Evolutionary conservation across 2,113 vertebrate genomes (phyloP).

Genomic region (Alethe diademata): DNA sequence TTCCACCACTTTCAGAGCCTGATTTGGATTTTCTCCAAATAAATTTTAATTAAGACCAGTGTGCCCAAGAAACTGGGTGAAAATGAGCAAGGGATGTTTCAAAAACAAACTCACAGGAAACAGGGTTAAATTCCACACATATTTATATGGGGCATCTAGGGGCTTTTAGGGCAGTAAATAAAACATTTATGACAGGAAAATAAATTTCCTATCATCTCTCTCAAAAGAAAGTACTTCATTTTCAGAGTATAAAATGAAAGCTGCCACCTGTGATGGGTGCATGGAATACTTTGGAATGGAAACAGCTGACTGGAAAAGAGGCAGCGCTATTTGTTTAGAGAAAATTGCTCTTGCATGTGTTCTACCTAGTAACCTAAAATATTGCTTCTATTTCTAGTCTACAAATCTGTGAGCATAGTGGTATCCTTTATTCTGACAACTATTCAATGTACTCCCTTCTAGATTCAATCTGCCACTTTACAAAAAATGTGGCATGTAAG

Average conservation of each 20-base stretch:
- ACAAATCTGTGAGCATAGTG: background rate
- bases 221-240: background rate
- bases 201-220: background rate
- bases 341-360: background rate
- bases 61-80: background rate
- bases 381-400: background rate
- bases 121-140: background rate
- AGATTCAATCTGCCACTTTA: background rate
- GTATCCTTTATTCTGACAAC: background rate
- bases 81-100: background rate
- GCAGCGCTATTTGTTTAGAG: background rate
- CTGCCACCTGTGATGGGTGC: background rate
- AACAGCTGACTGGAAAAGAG: background rate
- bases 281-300: background rate
- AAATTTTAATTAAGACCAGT: background rate
- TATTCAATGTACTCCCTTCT: background rate
- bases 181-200: background rate
- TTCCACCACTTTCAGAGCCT: background rate
- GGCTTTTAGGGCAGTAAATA: conserved; percentile 8
- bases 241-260: conserved; percentile 8
- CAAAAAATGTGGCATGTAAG: background rate
- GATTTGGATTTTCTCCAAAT: background rate
- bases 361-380: background rate
- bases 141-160: background rate
- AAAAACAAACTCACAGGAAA: background rate